Conservation (phyloP, 2,888 invertebrate genomes). For the Perizoma flavofasciatum region DNA sequence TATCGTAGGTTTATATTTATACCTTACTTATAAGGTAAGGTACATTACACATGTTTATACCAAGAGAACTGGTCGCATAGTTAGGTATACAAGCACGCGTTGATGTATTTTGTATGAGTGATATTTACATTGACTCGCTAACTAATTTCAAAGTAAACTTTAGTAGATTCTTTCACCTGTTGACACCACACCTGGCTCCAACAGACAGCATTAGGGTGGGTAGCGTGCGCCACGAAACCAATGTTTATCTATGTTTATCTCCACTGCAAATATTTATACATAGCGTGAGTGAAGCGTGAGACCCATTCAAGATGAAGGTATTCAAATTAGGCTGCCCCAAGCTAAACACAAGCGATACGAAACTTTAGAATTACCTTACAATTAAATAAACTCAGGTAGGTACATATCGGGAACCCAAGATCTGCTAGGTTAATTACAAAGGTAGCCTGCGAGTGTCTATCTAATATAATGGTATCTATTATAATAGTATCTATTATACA, state of each 20-base stretch:
- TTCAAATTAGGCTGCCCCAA: slow-evolving; percentile 35
- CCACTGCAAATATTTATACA: slow-evolving; percentile 68
- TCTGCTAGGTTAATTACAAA: slow-evolving; percentile 41
- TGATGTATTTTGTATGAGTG: slow-evolving; percentile 30
- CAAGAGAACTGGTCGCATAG: too few species aligned
- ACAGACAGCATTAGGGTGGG: slow-evolving; percentile 47
- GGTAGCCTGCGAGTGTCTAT: slow-evolving; percentile 50
- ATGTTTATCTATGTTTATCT: slow-evolving; percentile 49
- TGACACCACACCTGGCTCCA: slow-evolving; percentile 67
- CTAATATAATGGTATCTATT: slow-evolving; percentile 52
- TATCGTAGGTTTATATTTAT: neutral
- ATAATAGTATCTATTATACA: neutral
- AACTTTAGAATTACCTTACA: slow-evolving; percentile 5
- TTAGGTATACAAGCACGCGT: slow-evolving; percentile 16
- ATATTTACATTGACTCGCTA: slow-evolving; percentile 10
- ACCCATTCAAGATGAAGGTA: slow-evolving; percentile 40
- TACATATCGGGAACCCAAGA: too few species aligned
- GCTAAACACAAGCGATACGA: neutral
- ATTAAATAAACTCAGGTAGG: slow-evolving; percentile 39
- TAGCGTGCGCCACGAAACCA: slow-evolving; percentile 51
- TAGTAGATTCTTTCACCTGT: slow-evolving; percentile 61
- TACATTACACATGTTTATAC: slow-evolving; percentile 18
- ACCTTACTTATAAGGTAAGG: slow-evolving; percentile 1
- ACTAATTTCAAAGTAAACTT: slow-evolving; percentile 24
- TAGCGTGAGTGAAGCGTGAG: slow-evolving; percentile 56